Evolutionary conservation across 2,113 vertebrate genomes (phyloP), one percentile per base, ranked within the genome.

Genomic region (Coracopsis vasa): DNA sequence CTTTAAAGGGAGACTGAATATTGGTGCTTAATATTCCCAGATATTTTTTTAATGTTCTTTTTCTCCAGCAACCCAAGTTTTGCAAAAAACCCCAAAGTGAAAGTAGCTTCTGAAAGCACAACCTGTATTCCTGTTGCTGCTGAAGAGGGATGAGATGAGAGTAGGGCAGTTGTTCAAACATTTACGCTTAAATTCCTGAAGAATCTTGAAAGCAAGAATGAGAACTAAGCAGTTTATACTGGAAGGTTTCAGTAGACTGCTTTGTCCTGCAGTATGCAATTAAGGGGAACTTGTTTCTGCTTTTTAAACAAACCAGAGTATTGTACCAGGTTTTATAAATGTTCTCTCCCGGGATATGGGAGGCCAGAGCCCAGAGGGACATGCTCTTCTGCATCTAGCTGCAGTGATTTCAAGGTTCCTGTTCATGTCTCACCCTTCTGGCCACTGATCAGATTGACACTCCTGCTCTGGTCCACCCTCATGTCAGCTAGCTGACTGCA

Each of bases 1-100:
- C 90, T 94, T 93, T 86, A 79, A 92, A 88, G 82, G 60, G 33
- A 72, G 58, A 61, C 60, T 41, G 48, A 92, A 89, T 96, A 89
- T 88, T 31, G 0, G 51, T 75, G 44, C 61, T 81, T 94, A 88
- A 88, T 95, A 79, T 74, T 91, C 66, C 29, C 31, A 67, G 44
- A 39, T 71, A 70, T 20, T 87, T 71, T 85, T 56, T 80, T 29
- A 53, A 79, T 6, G 0, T 50, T 77, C 56, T 50, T 79, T 89
- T 88, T 86, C 24, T 88, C 10, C 13, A 78, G 20, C 31, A 79
- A 58, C 28, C 17, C 20, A 65, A 42, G 41, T 87, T 95, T 87
- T 82, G 33, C 44, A 85, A 56, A 93, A 95, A 29, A 0, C 3
- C 16, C 31, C 6, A 10, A 74, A 88, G 45, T 41, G 35, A 67